These are phyloP conservation scores for Pristionchus pacificus DNA, from an alignment of 1,140 invertebrate species.

Conservation along the genomic window DNA sequence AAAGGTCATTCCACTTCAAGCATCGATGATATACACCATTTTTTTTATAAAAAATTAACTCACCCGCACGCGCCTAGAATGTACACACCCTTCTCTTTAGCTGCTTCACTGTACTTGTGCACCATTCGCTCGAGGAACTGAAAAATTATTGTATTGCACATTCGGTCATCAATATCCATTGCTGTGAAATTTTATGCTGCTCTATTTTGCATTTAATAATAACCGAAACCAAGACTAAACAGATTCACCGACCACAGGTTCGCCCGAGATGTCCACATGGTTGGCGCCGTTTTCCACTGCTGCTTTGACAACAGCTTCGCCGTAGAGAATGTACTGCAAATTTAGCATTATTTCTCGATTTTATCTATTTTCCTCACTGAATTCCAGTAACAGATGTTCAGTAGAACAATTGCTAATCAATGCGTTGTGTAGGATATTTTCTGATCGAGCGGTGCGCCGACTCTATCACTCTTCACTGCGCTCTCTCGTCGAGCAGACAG, in stretches of 20 bases:
- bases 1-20: too few relatives aligned
- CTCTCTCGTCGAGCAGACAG: too few relatives aligned
- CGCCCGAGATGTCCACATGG: constrained; percentile 86
- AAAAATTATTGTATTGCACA: constrained; percentile 16
- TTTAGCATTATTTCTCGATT: too few relatives aligned
- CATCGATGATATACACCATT: too few relatives aligned
- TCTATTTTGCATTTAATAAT: constrained; percentile 5
- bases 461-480: too few relatives aligned
- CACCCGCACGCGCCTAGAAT: constrained; percentile 83
- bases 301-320: constrained; percentile 81
- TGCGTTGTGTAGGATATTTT: too few relatives aligned
- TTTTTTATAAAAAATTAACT: too few relatives aligned
- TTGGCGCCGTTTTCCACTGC: constrained; percentile 76
- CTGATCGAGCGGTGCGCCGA: too few relatives aligned
- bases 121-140: constrained; percentile 82
- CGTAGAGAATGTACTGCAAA: constrained; percentile 72
- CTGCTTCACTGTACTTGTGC: constrained; percentile 72
- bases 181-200: too few relatives aligned
- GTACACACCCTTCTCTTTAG: constrained; percentile 74
- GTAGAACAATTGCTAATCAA: too few relatives aligned
- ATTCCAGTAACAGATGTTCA: too few relatives aligned
- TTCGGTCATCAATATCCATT: neutral
- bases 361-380: too few relatives aligned
- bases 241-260: constrained; percentile 66
- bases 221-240: constrained; percentile 27